These are phyloP conservation scores for Montifringilla adamsi DNA, from an alignment of 2,113 vertebrate species.

Conservation along the genomic window DNA sequence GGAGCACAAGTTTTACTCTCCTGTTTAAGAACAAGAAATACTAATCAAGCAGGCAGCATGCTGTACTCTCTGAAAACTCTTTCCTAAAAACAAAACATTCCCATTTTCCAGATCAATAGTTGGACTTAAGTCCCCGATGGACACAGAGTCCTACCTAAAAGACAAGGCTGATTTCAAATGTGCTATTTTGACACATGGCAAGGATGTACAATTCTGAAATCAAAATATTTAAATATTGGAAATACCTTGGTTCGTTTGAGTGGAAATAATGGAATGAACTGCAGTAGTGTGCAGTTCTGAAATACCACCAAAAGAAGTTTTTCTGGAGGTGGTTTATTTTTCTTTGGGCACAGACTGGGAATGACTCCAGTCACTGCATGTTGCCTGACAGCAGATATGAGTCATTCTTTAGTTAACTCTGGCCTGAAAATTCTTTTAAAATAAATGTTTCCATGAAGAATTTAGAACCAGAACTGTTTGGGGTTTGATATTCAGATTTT, in stretches of 20 bases:
- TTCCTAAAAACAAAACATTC: not conserved
- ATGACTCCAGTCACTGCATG: not conserved
- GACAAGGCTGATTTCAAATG: not conserved
- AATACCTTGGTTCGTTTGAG: not conserved
- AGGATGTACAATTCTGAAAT: not conserved
- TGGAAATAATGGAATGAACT: not conserved
- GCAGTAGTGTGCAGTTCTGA: not conserved
- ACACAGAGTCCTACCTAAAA: not conserved
- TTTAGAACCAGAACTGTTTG: not conserved
- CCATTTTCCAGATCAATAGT: not conserved
- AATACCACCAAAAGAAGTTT: not conserved
- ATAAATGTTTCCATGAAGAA: not conserved
- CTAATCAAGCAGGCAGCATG: not conserved
- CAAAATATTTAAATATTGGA: not conserved
- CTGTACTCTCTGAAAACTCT: not conserved
- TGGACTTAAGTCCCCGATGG: not conserved
- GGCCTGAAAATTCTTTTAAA: not conserved
- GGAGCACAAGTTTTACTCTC: not conserved
- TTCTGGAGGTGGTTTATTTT: not conserved
- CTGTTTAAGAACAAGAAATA: not conserved
- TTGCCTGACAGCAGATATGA: not conserved
- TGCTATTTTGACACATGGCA: not conserved
- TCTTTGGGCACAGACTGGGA: not conserved
- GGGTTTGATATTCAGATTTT: not conserved
- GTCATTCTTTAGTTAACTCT: not conserved